These are phyloP conservation scores for Cynopterus brachyotis DNA, from an alignment of 2,113 vertebrate species.

Conservation along the genomic window DNA sequence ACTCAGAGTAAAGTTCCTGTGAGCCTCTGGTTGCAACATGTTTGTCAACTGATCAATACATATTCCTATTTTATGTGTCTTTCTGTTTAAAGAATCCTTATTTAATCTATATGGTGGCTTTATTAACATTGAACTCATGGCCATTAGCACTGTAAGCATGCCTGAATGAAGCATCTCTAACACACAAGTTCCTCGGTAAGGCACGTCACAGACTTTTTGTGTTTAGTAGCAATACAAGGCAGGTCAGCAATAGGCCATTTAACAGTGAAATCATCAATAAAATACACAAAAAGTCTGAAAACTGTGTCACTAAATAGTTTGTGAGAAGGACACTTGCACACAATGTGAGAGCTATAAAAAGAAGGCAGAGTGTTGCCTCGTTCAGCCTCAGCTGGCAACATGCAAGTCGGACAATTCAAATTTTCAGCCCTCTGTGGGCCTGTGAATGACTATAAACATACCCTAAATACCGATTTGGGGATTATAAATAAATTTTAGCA, in stretches of 20 bases:
- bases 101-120: not conserved
- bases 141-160: not conserved
- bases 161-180: not conserved
- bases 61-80: not conserved
- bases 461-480: not conserved
- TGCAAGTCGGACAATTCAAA: rapidly evolving
- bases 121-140: not conserved
- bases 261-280: not conserved
- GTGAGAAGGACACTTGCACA: not conserved
- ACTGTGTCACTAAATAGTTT: not conserved
- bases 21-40: not conserved
- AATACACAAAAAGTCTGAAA: not conserved
- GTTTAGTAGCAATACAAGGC: not conserved
- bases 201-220: not conserved
- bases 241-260: not conserved
- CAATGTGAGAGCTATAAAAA: not conserved
- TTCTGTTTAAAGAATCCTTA: not conserved
- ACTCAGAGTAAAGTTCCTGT: not conserved
- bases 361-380: not conserved
- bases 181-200: not conserved
- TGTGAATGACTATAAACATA: not conserved
- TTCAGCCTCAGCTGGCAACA: not conserved
- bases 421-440: not conserved
- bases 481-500: not conserved
- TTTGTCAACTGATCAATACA: not conserved